These are phyloP conservation scores for Alligator sinensis DNA, from an alignment of 2,113 vertebrate species.

Conservation along the genomic window DNA sequence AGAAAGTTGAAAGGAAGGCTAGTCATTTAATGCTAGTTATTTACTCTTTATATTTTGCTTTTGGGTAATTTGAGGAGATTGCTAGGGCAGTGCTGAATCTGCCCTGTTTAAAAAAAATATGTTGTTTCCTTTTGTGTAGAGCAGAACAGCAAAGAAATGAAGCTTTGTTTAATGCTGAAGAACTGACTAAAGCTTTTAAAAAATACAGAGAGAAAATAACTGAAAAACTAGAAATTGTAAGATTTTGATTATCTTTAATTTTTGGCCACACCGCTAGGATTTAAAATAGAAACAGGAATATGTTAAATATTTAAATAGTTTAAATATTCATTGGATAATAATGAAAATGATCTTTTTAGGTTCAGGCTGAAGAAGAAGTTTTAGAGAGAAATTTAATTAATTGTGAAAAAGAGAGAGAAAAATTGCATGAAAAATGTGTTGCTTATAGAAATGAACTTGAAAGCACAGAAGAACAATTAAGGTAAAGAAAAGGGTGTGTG, in stretches of 20 bases:
- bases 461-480: conserved; percentile 79
- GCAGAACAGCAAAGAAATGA: conserved; percentile 93
- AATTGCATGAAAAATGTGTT: conserved; percentile 81
- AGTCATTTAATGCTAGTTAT: background rate
- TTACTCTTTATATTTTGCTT: background rate
- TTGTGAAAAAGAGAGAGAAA: conserved; percentile 86
- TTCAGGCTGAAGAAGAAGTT: conserved; percentile 84
- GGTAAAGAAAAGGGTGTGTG: conserved; percentile 71
- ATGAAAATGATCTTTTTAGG: conserved; percentile 79
- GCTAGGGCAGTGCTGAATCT: background rate
- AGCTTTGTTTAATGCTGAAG: conserved; percentile 88
- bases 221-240: conserved; percentile 87
- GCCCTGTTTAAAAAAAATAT: background rate
- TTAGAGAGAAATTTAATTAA: conserved; percentile 82
- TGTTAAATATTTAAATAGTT: background rate
- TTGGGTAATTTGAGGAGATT: background rate
- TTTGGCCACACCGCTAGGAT: background rate
- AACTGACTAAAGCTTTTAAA: conserved; percentile 87
- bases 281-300: background rate
- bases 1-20: background rate
- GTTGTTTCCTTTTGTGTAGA: conserved; percentile 76
- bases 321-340: background rate
- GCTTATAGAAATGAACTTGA: conserved; percentile 81
- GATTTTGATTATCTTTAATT: background rate
- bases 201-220: conserved; percentile 86